Evolutionary conservation across 92 coral and sea anemone species (phyloP).

Genomic region (Phenganax stokvisi): DNA sequence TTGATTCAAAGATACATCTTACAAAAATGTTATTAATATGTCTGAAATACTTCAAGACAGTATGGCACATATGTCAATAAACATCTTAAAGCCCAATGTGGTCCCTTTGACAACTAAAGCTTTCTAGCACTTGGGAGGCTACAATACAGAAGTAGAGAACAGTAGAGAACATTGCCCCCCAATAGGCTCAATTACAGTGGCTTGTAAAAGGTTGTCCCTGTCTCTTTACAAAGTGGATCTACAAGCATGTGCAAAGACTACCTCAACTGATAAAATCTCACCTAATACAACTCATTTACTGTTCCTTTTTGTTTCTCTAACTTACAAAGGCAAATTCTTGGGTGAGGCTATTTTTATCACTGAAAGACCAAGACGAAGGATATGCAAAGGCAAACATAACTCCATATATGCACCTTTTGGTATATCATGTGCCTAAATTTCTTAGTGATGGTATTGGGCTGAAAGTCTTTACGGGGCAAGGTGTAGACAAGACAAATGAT

Average conservation of each 20-base stretch:
- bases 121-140: too few species aligned
- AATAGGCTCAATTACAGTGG: too few species aligned
- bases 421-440: constrained; percentile 28
- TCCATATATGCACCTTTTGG: constrained; percentile 31
- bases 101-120: too few species aligned
- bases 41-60: too few species aligned
- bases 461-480: constrained; percentile 33
- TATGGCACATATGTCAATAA: too few species aligned
- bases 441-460: constrained; percentile 25
- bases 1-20: not conserved
- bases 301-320: not conserved
- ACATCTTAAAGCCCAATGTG: too few species aligned
- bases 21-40: not conserved
- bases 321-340: constrained; percentile 27
- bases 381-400: constrained; percentile 24
- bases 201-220: too few species aligned
- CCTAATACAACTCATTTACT: not conserved
- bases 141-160: too few species aligned
- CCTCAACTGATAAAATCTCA: not conserved
- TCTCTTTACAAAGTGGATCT: not conserved
- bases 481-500: constrained; percentile 30
- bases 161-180: too few species aligned
- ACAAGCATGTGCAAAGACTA: not conserved
- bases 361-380: constrained; percentile 36
- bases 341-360: constrained; percentile 31